A percentile compares a stretch with the other conserved stretches of the same genome.
Conservation (phyloP, 2,888 invertebrate species). For the Tiliacea aurago region DNA sequence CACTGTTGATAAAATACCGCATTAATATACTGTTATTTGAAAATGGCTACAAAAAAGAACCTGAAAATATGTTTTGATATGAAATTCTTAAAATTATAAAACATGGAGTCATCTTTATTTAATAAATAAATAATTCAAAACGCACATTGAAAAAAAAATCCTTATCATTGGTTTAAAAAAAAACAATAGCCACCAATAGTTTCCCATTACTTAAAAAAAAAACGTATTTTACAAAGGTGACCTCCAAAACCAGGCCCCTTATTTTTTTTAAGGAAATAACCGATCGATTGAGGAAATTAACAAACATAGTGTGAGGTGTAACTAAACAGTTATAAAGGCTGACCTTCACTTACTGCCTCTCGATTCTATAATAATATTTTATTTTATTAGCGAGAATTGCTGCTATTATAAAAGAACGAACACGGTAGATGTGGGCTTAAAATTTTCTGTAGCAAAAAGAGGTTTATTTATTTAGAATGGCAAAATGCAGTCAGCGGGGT, state of each 20-base stretch:
- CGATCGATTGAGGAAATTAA: slow-evolving; percentile 70
- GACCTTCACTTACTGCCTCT: slow-evolving; percentile 76
- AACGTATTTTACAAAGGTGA: slow-evolving; percentile 15
- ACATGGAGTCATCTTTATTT: too few relatives aligned
- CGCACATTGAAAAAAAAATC: background rate
- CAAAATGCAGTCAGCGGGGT: background rate
- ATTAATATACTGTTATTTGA: background rate
- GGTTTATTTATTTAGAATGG: slow-evolving; percentile 7
- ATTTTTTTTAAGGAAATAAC: slow-evolving; percentile 61
- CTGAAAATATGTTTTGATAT: background rate
- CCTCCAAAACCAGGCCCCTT: slow-evolving; percentile 44
- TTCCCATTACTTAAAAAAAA: slow-evolving; percentile 1
- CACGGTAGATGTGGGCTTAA: slow-evolving; percentile 34
- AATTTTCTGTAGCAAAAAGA: slow-evolving; percentile 16
- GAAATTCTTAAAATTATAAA: background rate
- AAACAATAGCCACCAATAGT: background rate
- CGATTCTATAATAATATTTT: slow-evolving; percentile 67
- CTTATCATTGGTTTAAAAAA: background rate
- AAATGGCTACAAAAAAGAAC: background rate
- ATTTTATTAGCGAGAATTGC: slow-evolving; percentile 48
- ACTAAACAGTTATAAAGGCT: slow-evolving; percentile 73
- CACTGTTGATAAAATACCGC: background rate
- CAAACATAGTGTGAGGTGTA: slow-evolving; percentile 67
- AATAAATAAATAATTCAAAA: background rate
- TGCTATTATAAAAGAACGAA: slow-evolving; percentile 32